Evolutionary conservation across 2,888 invertebrate genomes (phyloP), one percentile per base, ranked within the genome.

Genomic region (Rotaria magnacalcarata): DNA sequence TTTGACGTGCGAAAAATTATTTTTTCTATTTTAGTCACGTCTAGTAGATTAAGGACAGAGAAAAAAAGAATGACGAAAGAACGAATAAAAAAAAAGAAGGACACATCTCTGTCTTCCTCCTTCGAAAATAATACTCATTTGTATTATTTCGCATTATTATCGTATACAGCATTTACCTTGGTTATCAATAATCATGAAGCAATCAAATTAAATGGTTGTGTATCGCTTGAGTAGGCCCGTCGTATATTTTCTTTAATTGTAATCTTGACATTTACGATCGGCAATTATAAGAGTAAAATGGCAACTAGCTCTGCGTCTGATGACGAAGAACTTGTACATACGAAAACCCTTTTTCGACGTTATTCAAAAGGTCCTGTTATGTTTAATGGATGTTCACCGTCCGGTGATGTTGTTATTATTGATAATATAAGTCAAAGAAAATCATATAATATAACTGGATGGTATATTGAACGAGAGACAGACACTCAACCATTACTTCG

Each of bases 311-410:
- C 67, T 41, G 19, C 7, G 16, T 0, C 14, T 10, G 19, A 47
- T 4, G 14, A 21, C n/a, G 80, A 47, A 24, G 80, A 80, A n/a
- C 80, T 47, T 24, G 4, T 47, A 2, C 47, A 47, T 24, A 43
- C 24, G 7, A 80, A 21, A 80, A 80, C 80, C 24, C 5, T 80
- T 41, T 80, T 80, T 80, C 80, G 80, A 47, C 43, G 80, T 24
- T 19, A 47, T n/a, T 80, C 80, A 10, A 80, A 80, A 80, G 80
- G 80, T n/a, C 80, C 80, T 24, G 34, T 80, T 24, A 80, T 80
- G 80, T 80, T 80, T 19, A 80, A 80, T 80, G 80, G 80, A 14
- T 80, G 80, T 47, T 47, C 47, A n/a, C 80, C 80, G 24, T 24
- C 43, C 1, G 80, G 80, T 14, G 80, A 80, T 80, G 43, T 80